These are phyloP conservation scores for Holacanthella duospinosa DNA, from an alignment of 2,888 invertebrate species.

Conservation along the genomic window DNA sequence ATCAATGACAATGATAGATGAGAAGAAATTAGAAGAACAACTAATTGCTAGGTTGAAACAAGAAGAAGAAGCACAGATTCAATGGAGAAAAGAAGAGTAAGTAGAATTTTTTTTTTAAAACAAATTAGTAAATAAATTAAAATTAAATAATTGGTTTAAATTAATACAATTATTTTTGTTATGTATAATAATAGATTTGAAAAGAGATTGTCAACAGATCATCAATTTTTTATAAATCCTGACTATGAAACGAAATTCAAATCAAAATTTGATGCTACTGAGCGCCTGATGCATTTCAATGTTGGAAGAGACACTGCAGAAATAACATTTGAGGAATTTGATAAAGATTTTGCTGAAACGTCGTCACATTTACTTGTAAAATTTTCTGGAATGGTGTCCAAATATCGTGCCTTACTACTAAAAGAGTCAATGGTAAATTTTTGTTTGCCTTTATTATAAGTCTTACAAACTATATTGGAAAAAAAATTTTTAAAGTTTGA, in stretches of 20 bases:
- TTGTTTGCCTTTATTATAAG: not conserved
- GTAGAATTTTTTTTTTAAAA: not conserved
- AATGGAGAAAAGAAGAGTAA: slow-evolving; percentile 37
- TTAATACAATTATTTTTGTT: too few species aligned
- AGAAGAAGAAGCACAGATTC: slow-evolving; percentile 33
- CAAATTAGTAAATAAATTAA: not conserved
- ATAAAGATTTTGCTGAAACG: slow-evolving; percentile 33
- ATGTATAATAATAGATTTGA: slow-evolving; percentile 32
- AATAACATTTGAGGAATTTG: slow-evolving; percentile 37
- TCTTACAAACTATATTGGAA: not conserved
- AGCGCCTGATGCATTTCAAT: slow-evolving; percentile 35
- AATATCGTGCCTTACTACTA: slow-evolving; percentile 32
- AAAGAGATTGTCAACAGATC: slow-evolving; percentile 32
- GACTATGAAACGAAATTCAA: slow-evolving; percentile 35
- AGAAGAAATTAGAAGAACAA: slow-evolving; percentile 33
- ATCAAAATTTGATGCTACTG: slow-evolving; percentile 30
- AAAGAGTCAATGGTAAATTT: slow-evolving; percentile 36
- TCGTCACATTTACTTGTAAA: slow-evolving; percentile 33
- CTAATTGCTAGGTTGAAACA: slow-evolving; percentile 29
- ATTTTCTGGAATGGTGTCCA: slow-evolving; percentile 34
- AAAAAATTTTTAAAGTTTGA: not conserved
- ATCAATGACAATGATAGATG: slow-evolving; percentile 21
- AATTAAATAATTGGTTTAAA: not conserved
- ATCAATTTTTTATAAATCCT: slow-evolving; percentile 33
- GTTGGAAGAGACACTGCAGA: slow-evolving; percentile 33